Percentiles rank a stretch among this genome's conserved stretches.
phyloP scores from a whole-genome alignment of 2,888 invertebrate genomes.

The Kuschelorhynchus macadamiae region DNA sequence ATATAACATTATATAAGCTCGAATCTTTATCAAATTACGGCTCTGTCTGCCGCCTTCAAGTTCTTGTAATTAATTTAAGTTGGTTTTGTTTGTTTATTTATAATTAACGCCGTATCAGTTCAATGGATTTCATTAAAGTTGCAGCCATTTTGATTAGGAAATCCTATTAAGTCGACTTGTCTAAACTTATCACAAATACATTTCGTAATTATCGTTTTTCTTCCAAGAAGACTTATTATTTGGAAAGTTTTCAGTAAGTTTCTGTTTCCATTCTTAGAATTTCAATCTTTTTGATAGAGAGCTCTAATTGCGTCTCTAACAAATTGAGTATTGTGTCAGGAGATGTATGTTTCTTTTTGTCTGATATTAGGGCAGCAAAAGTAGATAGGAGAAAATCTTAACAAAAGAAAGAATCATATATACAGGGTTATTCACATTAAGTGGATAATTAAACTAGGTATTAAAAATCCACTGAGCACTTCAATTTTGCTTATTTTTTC shows the following conservation, averaged over 20 bases:
- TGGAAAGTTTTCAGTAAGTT: conserved; percentile 56
- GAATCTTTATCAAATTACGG: conserved; percentile 35
- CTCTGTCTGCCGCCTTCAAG: conserved; percentile 42
- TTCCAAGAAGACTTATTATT: conserved; percentile 59
- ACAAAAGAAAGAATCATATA: too few species aligned
- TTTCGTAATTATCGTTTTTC: conserved; percentile 66
- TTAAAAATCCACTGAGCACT: too few species aligned
- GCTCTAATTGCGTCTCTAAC: background rate
- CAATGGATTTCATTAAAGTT: conserved; percentile 65
- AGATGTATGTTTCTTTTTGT: background rate
- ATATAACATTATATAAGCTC: conserved; percentile 21
- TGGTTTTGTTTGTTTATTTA: conserved; percentile 65
- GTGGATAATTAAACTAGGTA: too few species aligned
- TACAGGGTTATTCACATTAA: too few species aligned
- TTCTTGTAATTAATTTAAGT: conserved; percentile 63
- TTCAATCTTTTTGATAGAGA: conserved; percentile 22
- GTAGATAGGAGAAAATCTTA: too few species aligned
- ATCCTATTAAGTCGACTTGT: conserved; percentile 65
- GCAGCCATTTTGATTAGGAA: conserved; percentile 65
- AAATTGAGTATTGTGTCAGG: too few species aligned
- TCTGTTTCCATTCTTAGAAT: conserved; percentile 41
- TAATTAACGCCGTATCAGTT: conserved; percentile 66
- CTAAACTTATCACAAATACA: conserved; percentile 64
- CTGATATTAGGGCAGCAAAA: background rate
- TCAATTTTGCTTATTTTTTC: background rate